Conservation (phyloP, 2,113 vertebrate species). For the Gorsachius goisagi region DNA sequence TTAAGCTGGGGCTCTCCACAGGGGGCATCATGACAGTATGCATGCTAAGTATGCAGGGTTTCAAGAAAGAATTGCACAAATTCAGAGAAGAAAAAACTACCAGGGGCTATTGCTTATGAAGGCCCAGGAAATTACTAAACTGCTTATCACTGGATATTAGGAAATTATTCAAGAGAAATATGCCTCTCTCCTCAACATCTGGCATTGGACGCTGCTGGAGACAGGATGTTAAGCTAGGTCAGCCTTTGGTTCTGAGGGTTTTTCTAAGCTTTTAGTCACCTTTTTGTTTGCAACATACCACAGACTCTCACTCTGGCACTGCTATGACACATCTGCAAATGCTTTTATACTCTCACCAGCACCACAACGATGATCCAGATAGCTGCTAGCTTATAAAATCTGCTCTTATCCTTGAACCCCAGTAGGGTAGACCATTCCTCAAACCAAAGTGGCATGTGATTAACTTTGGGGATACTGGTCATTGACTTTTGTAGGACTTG, state of each 20-base stretch:
- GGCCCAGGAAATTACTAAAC: background rate
- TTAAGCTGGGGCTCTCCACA: background rate
- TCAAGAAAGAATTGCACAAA: background rate
- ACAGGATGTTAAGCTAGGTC: background rate
- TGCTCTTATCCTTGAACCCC: background rate
- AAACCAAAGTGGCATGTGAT: rapidly evolving
- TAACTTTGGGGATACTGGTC: background rate
- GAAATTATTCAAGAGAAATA: background rate
- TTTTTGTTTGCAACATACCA: background rate
- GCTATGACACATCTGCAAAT: background rate
- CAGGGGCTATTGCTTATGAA: background rate
- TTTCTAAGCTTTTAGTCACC: background rate
- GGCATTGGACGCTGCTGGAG: background rate
- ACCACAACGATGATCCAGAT: background rate
- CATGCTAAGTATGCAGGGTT: background rate
- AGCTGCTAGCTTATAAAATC: background rate
- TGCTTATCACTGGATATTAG: background rate
- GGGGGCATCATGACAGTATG: background rate
- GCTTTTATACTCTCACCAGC: background rate
- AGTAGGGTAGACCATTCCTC: background rate
- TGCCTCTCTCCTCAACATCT: background rate
- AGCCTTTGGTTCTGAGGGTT: background rate
- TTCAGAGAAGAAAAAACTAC: background rate
- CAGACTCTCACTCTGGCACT: background rate
- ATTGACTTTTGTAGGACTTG: background rate